Evolutionary conservation across 2,113 vertebrate species (phyloP).

Genomic region (Alouatta palliata): DNA sequence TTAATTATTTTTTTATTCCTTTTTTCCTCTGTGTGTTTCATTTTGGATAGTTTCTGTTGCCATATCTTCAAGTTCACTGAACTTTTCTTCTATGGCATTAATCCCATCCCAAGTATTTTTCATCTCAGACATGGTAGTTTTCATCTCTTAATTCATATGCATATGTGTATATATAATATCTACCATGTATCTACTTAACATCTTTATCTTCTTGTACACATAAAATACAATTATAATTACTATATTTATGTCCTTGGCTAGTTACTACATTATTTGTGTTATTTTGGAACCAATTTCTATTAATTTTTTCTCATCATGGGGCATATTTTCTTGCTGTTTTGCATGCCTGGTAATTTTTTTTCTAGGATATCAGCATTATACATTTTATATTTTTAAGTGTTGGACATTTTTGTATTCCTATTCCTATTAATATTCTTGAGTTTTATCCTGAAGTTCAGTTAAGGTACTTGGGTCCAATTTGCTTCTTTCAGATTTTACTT

Average conservation of each 20-base stretch:
- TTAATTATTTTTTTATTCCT: neutral
- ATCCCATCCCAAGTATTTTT: neutral
- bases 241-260: neutral
- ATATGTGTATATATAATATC: neutral
- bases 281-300: neutral
- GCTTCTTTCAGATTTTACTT: neutral
- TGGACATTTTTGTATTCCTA: neutral
- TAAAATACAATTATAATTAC: neutral
- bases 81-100: neutral
- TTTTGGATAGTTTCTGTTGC: neutral
- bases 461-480: neutral
- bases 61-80: neutral
- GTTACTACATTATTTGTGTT: neutral
- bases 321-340: neutral
- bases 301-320: neutral
- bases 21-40: neutral
- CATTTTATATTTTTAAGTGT: neutral
- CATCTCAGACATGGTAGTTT: neutral
- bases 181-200: neutral
- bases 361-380: neutral
- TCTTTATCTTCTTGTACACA: neutral
- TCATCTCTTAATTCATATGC: neutral
- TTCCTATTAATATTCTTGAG: neutral
- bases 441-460: neutral
- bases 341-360: neutral